Evolutionary conservation across 1,140 invertebrate species (phyloP), one percentile per base, ranked within the genome.

Genomic region (Oedothorax gibbosus): DNA sequence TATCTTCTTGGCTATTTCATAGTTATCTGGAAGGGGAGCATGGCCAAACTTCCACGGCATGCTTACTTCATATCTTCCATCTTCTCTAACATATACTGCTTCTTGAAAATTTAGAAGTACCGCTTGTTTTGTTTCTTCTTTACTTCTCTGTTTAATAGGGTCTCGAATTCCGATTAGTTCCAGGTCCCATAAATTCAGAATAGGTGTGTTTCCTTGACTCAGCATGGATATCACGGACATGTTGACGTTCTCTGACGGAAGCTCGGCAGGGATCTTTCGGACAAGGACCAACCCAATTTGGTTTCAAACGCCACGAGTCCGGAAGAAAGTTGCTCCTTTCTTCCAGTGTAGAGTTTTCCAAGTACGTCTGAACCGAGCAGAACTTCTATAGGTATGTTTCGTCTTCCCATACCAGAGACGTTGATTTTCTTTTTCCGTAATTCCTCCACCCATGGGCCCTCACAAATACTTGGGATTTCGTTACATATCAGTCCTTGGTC

Each of bases 321-420:
- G 50, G 11, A 71, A 15, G 54, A 18, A 11, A 81, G 51, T 20
- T 57, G 11, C 56, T 57, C 71, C 11, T 14, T 53, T 54, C 71
- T 51, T n/a, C 66, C 66, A 12, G 66, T 81, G 54, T 60, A 57
- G 21, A 71, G 66, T n/a, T 72, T 81, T 60, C 78, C 78, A 49
- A 57, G 57, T 21, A 81, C 78, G 50, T 81, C 54, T n/a, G 66
- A n/a, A 57, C 20, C 78, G 60, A 81, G 65, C 9, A 76, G 49
- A 12, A 76, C 54, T 76, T 76, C 35, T 14, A 60, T n/a, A 21
- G 53, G 9, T 9, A 15, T 7, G 9, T 14, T 7, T 3, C n/a
- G 18, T 15, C 21, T 35, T 6, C 35, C 14, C 4, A 50, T 20
- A 50, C 56, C 69, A 10, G 69, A 51, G 15, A 71, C 4, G 49